These are phyloP conservation scores for Temnothorax nylanderi DNA, from an alignment of 1,140 invertebrate genomes.

Conservation along the genomic window DNA sequence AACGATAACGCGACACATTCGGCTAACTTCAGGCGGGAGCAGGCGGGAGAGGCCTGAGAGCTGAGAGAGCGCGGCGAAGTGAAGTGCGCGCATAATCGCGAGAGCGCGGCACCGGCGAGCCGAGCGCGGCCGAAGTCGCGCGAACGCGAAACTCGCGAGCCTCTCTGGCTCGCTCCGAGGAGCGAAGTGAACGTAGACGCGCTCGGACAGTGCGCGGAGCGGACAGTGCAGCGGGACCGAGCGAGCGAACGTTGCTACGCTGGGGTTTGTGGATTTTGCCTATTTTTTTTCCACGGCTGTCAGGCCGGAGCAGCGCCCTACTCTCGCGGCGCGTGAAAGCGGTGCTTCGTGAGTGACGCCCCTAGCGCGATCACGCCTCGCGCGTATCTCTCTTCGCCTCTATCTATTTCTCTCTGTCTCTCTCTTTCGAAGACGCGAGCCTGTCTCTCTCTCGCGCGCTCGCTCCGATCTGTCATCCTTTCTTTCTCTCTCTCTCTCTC, in stretches of 20 bases:
- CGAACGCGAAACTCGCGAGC: slow-evolving; percentile 45
- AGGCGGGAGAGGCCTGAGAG: too few species aligned
- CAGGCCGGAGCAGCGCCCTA: slow-evolving; percentile 21
- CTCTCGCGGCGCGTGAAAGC: slow-evolving; percentile 59
- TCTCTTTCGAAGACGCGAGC: neutral
- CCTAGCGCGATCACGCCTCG: slow-evolving; percentile 38
- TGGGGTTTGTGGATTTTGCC: slow-evolving; percentile 61
- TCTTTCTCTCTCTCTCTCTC: neutral
- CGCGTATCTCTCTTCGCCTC: slow-evolving; percentile 1
- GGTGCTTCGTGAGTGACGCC: slow-evolving; percentile 61
- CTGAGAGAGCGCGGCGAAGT: neutral
- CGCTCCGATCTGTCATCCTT: slow-evolving; percentile 1
- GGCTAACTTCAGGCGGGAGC: too few species aligned
- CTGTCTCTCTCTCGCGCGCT: neutral
- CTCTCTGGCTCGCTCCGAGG: too few species aligned
- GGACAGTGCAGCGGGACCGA: slow-evolving; percentile 70
- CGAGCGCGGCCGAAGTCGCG: slow-evolving; percentile 54
- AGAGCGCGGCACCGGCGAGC: neutral
- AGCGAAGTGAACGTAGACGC: slow-evolving; percentile 58
- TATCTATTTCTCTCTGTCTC: slow-evolving; percentile 9
- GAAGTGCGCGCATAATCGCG: neutral
- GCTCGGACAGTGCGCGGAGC: slow-evolving; percentile 67
- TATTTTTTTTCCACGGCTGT: slow-evolving; percentile 63
- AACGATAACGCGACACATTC: too few species aligned
- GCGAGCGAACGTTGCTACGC: slow-evolving; percentile 73